Evolutionary conservation across 1,140 invertebrate species (phyloP).

Genomic region (Listronotus bonariensis): DNA sequence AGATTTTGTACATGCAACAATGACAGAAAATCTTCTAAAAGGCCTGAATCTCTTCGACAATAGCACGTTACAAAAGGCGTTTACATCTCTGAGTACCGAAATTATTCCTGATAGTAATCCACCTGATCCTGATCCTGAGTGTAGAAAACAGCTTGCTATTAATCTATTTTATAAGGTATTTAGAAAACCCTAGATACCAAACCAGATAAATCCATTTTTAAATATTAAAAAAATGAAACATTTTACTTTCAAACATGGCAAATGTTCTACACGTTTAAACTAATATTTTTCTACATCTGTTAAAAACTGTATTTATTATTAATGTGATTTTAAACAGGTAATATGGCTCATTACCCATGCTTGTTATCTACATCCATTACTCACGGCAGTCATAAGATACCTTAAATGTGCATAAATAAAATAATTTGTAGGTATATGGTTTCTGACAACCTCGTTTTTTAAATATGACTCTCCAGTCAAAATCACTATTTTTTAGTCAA

Average conservation of each 20-base stretch:
- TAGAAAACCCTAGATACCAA: not conserved
- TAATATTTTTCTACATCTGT: no score
- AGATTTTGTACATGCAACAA: constrained; percentile 70
- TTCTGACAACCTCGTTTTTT: no score
- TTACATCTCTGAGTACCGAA: constrained; percentile 64
- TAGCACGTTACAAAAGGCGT: constrained; percentile 60
- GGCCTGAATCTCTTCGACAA: constrained; percentile 57
- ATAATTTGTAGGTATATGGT: no score
- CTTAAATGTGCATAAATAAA: no score
- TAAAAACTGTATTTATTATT: no score
- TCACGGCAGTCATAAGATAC: no score
- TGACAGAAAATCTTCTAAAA: constrained; percentile 68
- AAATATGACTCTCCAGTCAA: no score
- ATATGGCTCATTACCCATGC: no score
- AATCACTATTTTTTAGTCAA: no score
- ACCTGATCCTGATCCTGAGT: constrained; percentile 68
- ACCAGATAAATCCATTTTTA: not conserved
- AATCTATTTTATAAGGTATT: constrained; percentile 75
- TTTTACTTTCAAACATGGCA: not conserved
- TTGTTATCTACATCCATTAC: no score
- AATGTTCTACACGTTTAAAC: no score
- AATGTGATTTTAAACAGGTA: no score
- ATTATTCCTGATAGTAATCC: constrained; percentile 65
- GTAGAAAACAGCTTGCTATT: constrained; percentile 68
- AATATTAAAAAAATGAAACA: not conserved